phyloP scores from a whole-genome alignment of 2,113 vertebrate species.

The Cheilinus undulatus region DNA sequence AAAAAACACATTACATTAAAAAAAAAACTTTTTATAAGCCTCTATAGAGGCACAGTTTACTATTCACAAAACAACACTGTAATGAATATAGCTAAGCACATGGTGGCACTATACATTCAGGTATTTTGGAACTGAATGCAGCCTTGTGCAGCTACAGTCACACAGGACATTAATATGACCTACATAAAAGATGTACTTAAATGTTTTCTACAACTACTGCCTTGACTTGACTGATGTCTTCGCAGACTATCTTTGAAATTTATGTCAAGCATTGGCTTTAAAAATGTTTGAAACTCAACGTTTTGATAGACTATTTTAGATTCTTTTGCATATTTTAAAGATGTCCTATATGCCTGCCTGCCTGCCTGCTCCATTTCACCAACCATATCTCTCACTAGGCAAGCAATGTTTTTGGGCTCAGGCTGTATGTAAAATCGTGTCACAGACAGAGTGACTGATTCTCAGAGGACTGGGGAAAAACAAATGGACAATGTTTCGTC shows the following conservation, averaged over 20 bases:
- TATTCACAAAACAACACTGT: constrained; percentile 25
- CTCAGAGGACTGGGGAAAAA: constrained; percentile 22
- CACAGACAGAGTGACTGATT: constrained; percentile 1
- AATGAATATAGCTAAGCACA: constrained; percentile 63
- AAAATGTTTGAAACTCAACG: not conserved
- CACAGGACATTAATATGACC: not conserved
- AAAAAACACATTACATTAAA: constrained; percentile 7
- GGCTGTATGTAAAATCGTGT: constrained; percentile 7
- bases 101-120: constrained; percentile 74
- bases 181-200: too few species aligned
- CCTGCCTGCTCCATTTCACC: not conserved
- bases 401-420: not conserved
- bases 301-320: not conserved
- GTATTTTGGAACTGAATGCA: constrained; percentile 39
- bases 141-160: constrained; percentile 1
- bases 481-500: constrained; percentile 44
- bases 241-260: too few species aligned
- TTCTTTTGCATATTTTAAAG: not conserved
- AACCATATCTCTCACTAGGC: not conserved
- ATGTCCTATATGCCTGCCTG: constrained; percentile 2
- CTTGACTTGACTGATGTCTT: not conserved
- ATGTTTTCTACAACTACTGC: not conserved
- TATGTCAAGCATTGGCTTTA: not conserved
- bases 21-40: too few species aligned
- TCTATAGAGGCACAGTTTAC: too few species aligned